These are phyloP conservation scores for Aphis gossypii DNA, from an alignment of 1,140 invertebrate species.

Conservation along the genomic window DNA sequence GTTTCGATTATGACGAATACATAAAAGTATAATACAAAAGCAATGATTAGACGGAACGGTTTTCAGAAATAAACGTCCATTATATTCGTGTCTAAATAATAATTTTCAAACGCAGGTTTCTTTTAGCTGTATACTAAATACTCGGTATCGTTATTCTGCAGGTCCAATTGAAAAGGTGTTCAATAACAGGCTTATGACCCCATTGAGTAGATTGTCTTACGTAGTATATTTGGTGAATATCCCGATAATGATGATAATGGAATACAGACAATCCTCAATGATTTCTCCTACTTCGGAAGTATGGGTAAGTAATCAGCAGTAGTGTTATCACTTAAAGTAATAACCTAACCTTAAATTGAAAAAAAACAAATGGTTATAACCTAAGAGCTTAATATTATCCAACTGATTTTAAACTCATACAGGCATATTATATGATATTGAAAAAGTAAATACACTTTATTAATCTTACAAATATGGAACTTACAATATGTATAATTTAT, in stretches of 20 bases:
- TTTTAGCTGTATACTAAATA: neutral
- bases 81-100: neutral
- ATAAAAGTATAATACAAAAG: neutral
- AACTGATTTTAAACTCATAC: too few species aligned
- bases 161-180: neutral
- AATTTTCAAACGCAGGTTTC: neutral
- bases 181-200: neutral
- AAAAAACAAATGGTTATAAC: neutral
- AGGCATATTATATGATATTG: neutral
- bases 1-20: too few species aligned
- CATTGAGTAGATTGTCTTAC: neutral
- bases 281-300: neutral
- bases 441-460: neutral
- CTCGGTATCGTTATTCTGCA: neutral
- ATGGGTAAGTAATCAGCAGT: neutral
- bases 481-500: neutral
- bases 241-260: neutral
- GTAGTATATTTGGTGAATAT: constrained; percentile 2
- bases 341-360: neutral
- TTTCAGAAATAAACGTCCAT: neutral
- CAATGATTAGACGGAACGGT: neutral
- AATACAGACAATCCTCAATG: neutral
- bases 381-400: too few species aligned
- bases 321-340: too few species aligned
- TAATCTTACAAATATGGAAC: too few species aligned